These are phyloP conservation scores for Thera obeliscata DNA, from an alignment of 2,888 invertebrate species.

Conservation along the genomic window DNA sequence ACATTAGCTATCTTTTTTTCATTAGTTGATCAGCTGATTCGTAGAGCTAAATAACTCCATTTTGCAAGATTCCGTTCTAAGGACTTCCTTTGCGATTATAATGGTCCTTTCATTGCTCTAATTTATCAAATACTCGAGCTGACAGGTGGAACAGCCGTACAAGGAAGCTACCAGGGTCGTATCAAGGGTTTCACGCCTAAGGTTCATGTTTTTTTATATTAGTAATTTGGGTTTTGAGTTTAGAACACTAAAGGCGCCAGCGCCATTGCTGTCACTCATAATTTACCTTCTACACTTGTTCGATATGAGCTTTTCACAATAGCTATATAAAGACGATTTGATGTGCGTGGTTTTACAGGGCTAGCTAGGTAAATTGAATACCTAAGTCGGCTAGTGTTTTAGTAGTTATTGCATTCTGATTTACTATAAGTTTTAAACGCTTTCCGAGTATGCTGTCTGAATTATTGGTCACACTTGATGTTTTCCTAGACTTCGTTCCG, in stretches of 20 bases:
- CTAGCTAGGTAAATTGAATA: too few relatives aligned
- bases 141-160: constrained; percentile 17
- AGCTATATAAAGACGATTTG: too few relatives aligned
- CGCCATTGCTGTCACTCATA: constrained; percentile 1
- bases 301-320: too few relatives aligned
- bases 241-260: neutral
- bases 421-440: too few relatives aligned
- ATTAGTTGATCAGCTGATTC: neutral
- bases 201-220: neutral
- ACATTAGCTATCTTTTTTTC: too few relatives aligned
- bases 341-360: too few relatives aligned
- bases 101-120: constrained; percentile 28
- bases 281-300: too few relatives aligned
- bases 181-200: neutral
- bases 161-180: constrained; percentile 13
- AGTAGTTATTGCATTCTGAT: too few relatives aligned
- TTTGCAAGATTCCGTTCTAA: constrained; percentile 24
- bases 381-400: too few relatives aligned
- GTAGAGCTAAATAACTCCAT: constrained; percentile 21
- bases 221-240: neutral
- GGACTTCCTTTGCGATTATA: constrained; percentile 23
- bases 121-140: constrained; percentile 28
- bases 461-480: too few relatives aligned
- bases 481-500: too few relatives aligned
- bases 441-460: too few relatives aligned